Percentiles rank a stretch among this genome's conserved stretches.
phyloP scores from a whole-genome alignment of 2,113 vertebrate species.

The Balaeniceps rex region DNA sequence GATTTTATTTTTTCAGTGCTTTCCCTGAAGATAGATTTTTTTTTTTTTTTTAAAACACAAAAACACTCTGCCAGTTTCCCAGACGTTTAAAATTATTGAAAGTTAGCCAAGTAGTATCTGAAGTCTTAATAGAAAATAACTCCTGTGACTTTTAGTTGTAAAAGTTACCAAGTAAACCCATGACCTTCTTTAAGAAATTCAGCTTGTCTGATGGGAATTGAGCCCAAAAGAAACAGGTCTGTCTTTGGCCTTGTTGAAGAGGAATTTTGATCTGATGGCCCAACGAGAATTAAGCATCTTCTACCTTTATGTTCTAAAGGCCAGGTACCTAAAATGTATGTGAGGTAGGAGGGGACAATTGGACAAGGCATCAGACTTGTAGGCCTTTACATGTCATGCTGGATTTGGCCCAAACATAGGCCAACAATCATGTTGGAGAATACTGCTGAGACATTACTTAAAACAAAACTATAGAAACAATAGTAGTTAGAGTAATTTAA shows the following conservation, averaged over 20 bases:
- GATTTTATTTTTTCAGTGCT: not conserved
- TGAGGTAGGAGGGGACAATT: not conserved
- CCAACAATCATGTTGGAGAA: not conserved
- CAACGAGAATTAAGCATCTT: not conserved
- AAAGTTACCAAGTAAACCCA: not conserved
- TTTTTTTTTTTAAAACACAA: not conserved
- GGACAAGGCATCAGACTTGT: not conserved
- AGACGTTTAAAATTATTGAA: not conserved
- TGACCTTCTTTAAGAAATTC: not conserved
- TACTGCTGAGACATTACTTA: not conserved
- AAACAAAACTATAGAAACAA: not conserved
- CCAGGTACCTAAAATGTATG: not conserved
- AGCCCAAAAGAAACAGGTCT: not conserved
- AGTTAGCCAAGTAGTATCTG: not conserved
- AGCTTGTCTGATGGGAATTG: not conserved
- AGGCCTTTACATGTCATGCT: not conserved
- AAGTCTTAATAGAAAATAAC: not conserved
- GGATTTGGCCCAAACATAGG: not conserved
- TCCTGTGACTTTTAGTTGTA: not conserved
- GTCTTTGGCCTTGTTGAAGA: not conserved
- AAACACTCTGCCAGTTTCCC: not conserved
- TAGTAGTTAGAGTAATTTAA: not conserved
- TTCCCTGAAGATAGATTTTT: not conserved
- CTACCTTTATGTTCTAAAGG: rapidly evolving
- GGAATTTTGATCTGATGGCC: not conserved